Percentiles rank a stretch among this genome's conserved stretches.
Conservation (phyloP, 1,140 invertebrate species). For the Cylas formicarius region DNA sequence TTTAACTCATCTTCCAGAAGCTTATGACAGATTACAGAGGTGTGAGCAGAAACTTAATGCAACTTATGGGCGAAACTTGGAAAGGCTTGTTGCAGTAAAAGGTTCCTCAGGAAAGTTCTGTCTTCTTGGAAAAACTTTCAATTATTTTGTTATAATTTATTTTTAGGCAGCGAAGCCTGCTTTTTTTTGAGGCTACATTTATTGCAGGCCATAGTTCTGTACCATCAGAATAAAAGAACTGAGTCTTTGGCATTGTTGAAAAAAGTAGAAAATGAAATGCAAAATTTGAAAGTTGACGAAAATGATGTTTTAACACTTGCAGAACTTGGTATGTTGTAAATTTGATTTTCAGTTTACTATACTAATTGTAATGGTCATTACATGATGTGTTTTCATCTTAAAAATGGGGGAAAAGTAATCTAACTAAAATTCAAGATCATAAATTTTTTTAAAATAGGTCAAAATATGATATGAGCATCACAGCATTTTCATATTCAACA, state of each 20-base stretch:
- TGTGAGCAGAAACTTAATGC: constrained; percentile 60
- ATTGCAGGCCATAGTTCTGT: constrained; percentile 68
- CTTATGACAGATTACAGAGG: constrained; percentile 53
- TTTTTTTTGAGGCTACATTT: constrained; percentile 68
- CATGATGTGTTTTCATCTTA: too few species aligned
- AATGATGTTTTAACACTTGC: constrained; percentile 47
- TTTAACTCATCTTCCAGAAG: constrained; percentile 63
- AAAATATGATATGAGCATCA: too few species aligned
- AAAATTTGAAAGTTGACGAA: constrained; percentile 55
- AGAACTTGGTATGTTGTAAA: constrained; percentile 49
- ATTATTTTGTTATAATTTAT: not conserved
- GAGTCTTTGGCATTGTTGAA: constrained; percentile 52
- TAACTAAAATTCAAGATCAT: too few species aligned
- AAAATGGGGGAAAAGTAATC: too few species aligned
- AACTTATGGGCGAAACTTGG: constrained; percentile 64
- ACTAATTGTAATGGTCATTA: too few species aligned
- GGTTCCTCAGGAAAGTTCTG: constrained; percentile 47
- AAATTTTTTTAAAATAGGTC: too few species aligned
- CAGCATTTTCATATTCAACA: too few species aligned
- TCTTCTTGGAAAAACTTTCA: constrained; percentile 4
- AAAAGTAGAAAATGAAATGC: constrained; percentile 54
- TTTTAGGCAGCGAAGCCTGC: constrained; percentile 54
- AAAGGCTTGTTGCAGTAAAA: constrained; percentile 61
- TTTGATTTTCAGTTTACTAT: too few species aligned
- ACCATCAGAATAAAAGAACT: constrained; percentile 60